Conservation (phyloP, 2,113 vertebrate genomes). For the Riparia riparia region DNA sequence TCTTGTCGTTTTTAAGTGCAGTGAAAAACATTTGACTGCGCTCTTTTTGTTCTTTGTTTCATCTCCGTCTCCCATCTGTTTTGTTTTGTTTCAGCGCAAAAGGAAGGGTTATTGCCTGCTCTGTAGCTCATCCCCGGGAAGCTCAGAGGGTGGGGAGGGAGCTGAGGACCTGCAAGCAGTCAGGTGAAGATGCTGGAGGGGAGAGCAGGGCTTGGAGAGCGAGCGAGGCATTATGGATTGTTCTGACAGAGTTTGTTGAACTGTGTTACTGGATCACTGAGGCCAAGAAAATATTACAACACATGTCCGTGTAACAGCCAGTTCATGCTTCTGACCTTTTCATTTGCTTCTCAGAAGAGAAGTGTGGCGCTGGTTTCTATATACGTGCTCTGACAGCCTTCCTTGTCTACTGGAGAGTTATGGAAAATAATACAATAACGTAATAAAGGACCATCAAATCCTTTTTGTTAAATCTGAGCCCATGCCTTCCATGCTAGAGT, state of each 20-base stretch:
- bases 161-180: not conserved
- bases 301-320: not conserved
- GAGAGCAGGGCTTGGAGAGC: not conserved
- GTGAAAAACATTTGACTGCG: not conserved
- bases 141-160: not conserved
- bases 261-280: not conserved
- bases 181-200: not conserved
- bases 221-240: not conserved
- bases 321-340: slow-evolving; percentile 12
- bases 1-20: not conserved
- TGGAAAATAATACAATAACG: not conserved
- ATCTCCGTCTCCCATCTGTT: not conserved
- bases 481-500: not conserved
- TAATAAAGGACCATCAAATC: not conserved
- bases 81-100: not conserved
- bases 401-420: not conserved
- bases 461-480: not conserved
- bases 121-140: not conserved
- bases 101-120: not conserved
- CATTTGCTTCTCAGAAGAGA: not conserved
- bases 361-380: not conserved
- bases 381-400: not conserved
- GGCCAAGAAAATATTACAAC: slow-evolving; percentile 21
- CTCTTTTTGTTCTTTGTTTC: not conserved
- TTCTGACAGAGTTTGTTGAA: slow-evolving; percentile 9